Conservation (phyloP, 2,888 invertebrate species). For the Cylindroiulus punctatus region DNA sequence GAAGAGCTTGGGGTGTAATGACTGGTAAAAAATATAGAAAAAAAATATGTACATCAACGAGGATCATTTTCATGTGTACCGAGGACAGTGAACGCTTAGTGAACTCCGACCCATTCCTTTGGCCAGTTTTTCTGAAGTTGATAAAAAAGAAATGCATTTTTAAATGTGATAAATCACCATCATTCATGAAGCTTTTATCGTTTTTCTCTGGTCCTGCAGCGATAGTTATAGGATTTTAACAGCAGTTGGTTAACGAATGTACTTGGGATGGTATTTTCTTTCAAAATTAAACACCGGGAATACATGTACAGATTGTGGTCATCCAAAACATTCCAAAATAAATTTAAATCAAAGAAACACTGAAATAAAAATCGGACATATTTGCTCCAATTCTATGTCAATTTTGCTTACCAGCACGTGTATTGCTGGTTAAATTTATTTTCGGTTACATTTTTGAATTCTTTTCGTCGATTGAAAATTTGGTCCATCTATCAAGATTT, state of each 20-base stretch:
- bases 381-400: too few relatives aligned
- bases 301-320: neutral
- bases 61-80: neutral
- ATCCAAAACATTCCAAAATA: neutral
- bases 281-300: neutral
- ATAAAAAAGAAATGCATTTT: neutral
- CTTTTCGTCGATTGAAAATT: too few relatives aligned
- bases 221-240: neutral
- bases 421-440: too few relatives aligned
- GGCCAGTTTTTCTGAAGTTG: neutral
- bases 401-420: too few relatives aligned
- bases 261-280: neutral
- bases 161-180: slow-evolving; percentile 10
- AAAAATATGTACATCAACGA: neutral
- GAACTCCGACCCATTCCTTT: slow-evolving; percentile 26
- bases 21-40: neutral
- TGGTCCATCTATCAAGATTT: too few relatives aligned
- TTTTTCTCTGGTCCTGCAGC: neutral
- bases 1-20: neutral
- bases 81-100: slow-evolving; percentile 51
- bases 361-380: neutral
- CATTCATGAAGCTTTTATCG: slow-evolving; percentile 35
- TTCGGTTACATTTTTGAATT: too few relatives aligned
- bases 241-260: neutral
- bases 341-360: neutral